These are phyloP conservation scores for Alauda arvensis DNA, from an alignment of 2,797 vertebrate genomes.

Conservation along the genomic window DNA sequence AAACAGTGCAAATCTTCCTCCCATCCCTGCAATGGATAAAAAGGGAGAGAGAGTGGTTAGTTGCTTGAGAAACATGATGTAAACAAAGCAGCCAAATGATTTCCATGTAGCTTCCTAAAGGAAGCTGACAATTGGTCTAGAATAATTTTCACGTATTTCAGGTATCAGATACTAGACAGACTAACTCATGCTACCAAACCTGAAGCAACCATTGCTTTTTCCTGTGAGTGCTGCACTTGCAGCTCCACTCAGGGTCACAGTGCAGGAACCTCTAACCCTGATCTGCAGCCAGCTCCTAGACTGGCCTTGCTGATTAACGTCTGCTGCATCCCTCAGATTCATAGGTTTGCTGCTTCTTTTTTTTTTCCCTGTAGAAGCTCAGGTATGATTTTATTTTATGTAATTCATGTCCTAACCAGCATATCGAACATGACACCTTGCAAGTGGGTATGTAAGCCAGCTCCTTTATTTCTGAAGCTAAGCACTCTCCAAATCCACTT, in stretches of 20 bases:
- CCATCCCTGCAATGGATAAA: not conserved
- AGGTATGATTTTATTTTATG: not conserved
- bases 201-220: not conserved
- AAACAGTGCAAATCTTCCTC: not conserved
- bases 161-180: not conserved
- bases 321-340: not conserved
- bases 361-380: not conserved
- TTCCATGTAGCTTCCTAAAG: not conserved
- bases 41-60: not conserved
- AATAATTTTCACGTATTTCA: not conserved
- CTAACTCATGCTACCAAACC: not conserved
- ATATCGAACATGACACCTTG: not conserved
- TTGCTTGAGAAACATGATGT: not conserved
- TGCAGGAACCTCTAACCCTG: not conserved
- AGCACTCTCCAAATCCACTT: not conserved
- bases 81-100: not conserved
- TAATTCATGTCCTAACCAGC: not conserved
- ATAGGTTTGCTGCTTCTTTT: accelerated
- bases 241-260: not conserved
- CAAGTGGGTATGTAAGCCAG: not conserved
- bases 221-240: not conserved
- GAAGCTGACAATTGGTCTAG: not conserved
- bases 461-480: not conserved
- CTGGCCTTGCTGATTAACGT: not conserved
- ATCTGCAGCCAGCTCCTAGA: not conserved